Base-by-base conservation (phyloP, 53 echinoderm and acorn worm species). In the Actinopyga echinites region DNA sequence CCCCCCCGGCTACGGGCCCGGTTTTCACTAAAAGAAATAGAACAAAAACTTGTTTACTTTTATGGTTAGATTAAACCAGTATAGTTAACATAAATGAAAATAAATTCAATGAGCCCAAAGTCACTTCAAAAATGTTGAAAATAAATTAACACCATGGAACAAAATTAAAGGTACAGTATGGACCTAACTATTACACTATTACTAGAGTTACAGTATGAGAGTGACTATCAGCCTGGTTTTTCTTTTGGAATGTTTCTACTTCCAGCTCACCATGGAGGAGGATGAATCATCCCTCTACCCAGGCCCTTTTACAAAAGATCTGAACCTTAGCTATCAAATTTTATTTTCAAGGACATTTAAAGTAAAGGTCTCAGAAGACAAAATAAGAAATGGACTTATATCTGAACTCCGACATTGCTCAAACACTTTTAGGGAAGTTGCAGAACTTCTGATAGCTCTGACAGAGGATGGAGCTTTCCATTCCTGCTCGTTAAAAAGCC, bases 251-350 rank as follows among this genome's bases (percentile, higher is more conserved):
- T 54, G 11, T 59, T 10, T 12, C 9, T n/a, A 6, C 9, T 59
- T 66, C 24, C 19, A 71, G 73, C 19, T 19, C 73, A 71, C 38
- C 40, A 71, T 71, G 73, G 73, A 71, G 21, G 42, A 71, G 43
- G 73, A 71, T 71, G 73, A 40, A 8, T 0, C 38, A 40, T 37
- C 73, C 6, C 73, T 71, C 44, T 71, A 40, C 24, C 73, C 43
- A 25, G 73, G 73, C 1, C 38, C 73, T n/a, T 71, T 71, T 19
- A 40, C 73, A 37, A 71, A 43, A 43, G 44, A 3, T 0, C 73
- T 40, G 38, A 71, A 71, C 17, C 73, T 71, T n/a, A 71, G 43
- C 0, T 40, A 71, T 43, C 19, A 1, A 8, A 43, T 1, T 0
- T 9, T 71, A 40, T 71, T 71, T 43, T 71, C 73, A 40, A 43